These are phyloP conservation scores for Drosophila sucinea DNA, from an alignment of 1,140 invertebrate species.

Conservation along the genomic window DNA sequence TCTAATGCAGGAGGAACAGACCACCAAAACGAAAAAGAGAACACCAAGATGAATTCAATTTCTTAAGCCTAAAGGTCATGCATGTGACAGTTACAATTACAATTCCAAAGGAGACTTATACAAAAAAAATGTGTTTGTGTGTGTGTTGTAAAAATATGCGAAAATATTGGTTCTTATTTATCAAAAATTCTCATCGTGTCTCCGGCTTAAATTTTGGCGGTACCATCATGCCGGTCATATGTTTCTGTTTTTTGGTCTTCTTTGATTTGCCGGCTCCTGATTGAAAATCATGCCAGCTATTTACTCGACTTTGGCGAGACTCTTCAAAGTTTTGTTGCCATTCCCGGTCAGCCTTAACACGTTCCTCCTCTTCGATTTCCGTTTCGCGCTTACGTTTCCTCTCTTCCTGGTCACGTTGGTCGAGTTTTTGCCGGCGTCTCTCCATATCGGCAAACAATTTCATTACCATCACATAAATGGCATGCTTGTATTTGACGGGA, in stretches of 20 bases:
- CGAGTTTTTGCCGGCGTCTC: constrained; percentile 92
- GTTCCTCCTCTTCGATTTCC: constrained; percentile 96
- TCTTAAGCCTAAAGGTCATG: constrained; percentile 65
- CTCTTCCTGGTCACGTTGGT: constrained; percentile 95
- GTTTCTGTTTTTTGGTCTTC: constrained; percentile 90
- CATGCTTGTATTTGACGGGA: constrained; percentile 95
- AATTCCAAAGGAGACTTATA: constrained; percentile 70
- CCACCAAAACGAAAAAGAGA: constrained; percentile 9
- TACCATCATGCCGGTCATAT: constrained; percentile 88
- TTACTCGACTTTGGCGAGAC: constrained; percentile 95
- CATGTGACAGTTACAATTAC: constrained; percentile 57
- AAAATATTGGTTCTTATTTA: constrained; percentile 23
- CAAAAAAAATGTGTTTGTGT: constrained; percentile 61
- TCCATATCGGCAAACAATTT: constrained; percentile 99
- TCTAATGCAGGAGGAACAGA: constrained; percentile 36
- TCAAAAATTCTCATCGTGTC: constrained; percentile 88
- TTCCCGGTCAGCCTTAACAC: constrained; percentile 93
- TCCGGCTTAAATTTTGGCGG: constrained; percentile 98
- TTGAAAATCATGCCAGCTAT: constrained; percentile 98
- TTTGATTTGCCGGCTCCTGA: constrained; percentile 87
- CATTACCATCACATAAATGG: constrained; percentile 98
- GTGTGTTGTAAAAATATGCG: constrained; percentile 54
- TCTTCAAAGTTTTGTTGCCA: constrained; percentile 99
- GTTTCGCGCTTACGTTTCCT: constrained; percentile 97
- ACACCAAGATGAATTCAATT: constrained; percentile 26